Percentiles rank a stretch among this genome's conserved stretches.
phyloP scores from a whole-genome alignment of 2,797 vertebrate species.

The Acipenser oxyrinchus region DNA sequence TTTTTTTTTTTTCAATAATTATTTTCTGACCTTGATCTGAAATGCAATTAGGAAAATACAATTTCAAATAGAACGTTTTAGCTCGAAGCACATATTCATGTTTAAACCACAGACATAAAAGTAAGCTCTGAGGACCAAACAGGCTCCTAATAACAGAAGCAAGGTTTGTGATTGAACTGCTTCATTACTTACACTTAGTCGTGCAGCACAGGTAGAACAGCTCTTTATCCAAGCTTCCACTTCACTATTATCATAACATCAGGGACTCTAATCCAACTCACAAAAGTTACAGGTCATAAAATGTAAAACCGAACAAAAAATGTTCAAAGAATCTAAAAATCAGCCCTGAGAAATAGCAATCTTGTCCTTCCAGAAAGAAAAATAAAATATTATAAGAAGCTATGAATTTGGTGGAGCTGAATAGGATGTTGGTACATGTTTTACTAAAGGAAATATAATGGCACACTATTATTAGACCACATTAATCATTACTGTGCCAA shows the following conservation, averaged over 20 bases:
- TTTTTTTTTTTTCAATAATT: too few relatives aligned
- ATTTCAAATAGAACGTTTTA: too few relatives aligned
- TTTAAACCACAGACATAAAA: slow-evolving; percentile 10
- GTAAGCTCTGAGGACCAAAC: slow-evolving; percentile 1
- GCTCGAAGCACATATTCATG: not conserved
- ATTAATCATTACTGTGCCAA: slow-evolving; percentile 99
- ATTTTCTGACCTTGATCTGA: too few relatives aligned
- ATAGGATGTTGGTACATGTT: slow-evolving; percentile 99
- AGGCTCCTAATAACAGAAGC: slow-evolving; percentile 5
- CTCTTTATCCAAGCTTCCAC: not conserved
- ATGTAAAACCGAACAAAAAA: slow-evolving; percentile 25
- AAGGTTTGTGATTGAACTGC: not conserved
- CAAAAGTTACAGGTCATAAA: slow-evolving; percentile 24
- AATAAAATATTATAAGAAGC: slow-evolving; percentile 97
- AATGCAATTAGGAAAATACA: too few relatives aligned
- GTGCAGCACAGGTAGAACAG: slow-evolving; percentile 1
- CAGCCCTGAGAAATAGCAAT: slow-evolving; percentile 80
- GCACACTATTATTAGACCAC: slow-evolving; percentile 99
- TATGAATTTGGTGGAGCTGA: slow-evolving; percentile 98
- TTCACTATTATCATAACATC: slow-evolving; percentile 21
- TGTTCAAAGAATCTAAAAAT: slow-evolving; percentile 40
- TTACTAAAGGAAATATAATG: slow-evolving; percentile 99
- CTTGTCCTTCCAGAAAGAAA: slow-evolving; percentile 91
- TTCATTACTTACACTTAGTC: not conserved
- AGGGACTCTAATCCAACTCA: slow-evolving; percentile 36